Evolutionary conservation across 2,797 vertebrate species (phyloP).

Genomic region (Oophaga sylvatica): DNA sequence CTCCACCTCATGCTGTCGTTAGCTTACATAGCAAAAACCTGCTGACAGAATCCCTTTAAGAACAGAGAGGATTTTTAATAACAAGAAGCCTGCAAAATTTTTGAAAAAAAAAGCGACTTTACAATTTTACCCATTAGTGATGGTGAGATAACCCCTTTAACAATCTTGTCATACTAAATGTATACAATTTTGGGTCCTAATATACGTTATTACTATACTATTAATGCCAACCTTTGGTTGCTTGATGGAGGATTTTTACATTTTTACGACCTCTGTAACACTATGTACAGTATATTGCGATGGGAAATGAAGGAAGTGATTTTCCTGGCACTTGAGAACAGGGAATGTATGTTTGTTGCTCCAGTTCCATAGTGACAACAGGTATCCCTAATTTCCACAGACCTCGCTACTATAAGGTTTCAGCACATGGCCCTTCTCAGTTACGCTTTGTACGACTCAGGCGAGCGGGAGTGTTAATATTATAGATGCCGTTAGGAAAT

Average conservation of each 20-base stretch:
- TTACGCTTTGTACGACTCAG: slow-evolving; percentile 15
- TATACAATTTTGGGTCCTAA: too few species aligned
- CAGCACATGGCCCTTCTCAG: slow-evolving; percentile 20
- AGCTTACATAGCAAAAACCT: too few species aligned
- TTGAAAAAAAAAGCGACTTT: too few species aligned
- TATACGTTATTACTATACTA: background rate
- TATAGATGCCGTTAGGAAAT: slow-evolving; percentile 17
- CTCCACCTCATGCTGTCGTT: too few species aligned
- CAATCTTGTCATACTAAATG: too few species aligned
- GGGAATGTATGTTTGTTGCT: slow-evolving; percentile 41
- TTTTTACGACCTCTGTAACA: slow-evolving; percentile 30
- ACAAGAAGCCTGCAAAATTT: too few species aligned
- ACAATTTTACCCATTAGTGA: too few species aligned
- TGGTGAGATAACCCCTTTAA: too few species aligned
- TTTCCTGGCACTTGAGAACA: slow-evolving; percentile 44
- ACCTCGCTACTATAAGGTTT: slow-evolving; percentile 16
- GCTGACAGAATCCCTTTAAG: too few species aligned
- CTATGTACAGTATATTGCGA: slow-evolving; percentile 5
- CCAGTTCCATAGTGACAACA: slow-evolving; percentile 51
- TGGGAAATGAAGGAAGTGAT: slow-evolving; percentile 45
- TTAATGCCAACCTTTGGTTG: background rate
- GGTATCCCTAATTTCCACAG: slow-evolving; percentile 20
- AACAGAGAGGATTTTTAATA: too few species aligned
- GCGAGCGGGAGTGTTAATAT: slow-evolving; percentile 28
- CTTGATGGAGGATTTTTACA: slow-evolving; percentile 15